Evolutionary conservation across 1,140 invertebrate species (phyloP), one percentile per base, ranked within the genome.

Genomic region (Chrysomallon squamiferum): DNA sequence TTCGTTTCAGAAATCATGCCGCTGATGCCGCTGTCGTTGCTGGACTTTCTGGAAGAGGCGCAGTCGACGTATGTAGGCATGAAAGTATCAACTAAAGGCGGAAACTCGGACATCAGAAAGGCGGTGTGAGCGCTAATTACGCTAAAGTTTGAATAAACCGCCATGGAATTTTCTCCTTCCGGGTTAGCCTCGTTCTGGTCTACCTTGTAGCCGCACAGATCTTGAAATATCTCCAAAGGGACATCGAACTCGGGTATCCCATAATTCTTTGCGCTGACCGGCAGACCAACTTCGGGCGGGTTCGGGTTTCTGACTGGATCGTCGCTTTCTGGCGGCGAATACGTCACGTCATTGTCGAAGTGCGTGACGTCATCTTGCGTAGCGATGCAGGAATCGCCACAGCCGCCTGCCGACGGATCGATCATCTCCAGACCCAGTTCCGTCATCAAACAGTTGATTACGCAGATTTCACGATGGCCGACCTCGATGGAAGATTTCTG

Each of bases 191-290:
- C 20, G 6, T 18, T 25, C n/a, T 56, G 20, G 15, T 22, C 52
- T n/a, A n/a, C 27, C 30, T 57, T 54, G 32, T 30, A 27, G 35
- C 65, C 65, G 32, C 33, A 57, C 7, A 62, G 50, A 32, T 67
- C 59, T 32, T 62, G 59, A 41, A 67, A 67, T 27, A 62, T 57
- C 43, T 33, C 41, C n/a, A 29, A 30, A 1, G 65, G 65, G n/a
- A 67, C 50, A 22, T 67, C 65, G 38, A 30, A 62, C 5, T 54
- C 49, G 2, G 59, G 65, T 27, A 67, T 67, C 32, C 33, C 49
- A 54, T 67, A 67, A 45, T 45, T 54, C 11, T 41, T 35, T 32
- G 65, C 59, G 32, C 20, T 59, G 27, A 67, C 38, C 25, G 65
- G 59, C 49, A 67, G 22, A 1, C 65, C 65, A 22, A 67, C 49